A percentile compares a stretch with the other conserved stretches of the same genome.
Evolutionary conservation across 2,888 invertebrate genomes (phyloP).

Genomic region (Rhingia rostrata): DNA sequence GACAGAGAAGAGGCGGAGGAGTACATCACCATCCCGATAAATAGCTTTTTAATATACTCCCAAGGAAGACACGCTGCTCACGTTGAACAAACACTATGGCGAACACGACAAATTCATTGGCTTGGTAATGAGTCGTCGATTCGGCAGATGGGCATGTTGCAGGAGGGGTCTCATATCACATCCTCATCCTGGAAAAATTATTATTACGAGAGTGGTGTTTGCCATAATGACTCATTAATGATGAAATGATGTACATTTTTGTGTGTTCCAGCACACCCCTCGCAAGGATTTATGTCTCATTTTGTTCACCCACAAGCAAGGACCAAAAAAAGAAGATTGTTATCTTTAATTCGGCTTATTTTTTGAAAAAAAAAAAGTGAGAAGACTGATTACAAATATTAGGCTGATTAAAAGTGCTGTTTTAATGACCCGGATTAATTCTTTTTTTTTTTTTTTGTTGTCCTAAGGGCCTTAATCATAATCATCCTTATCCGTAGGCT

Average conservation of each 20-base stretch:
- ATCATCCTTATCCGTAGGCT: conserved; percentile 33
- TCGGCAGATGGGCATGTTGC: not conserved
- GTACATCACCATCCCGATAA: conserved; percentile 14
- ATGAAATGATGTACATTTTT: conserved; percentile 48
- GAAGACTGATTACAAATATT: conserved; percentile 50
- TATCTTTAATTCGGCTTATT: conserved; percentile 66
- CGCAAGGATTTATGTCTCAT: conserved; percentile 42
- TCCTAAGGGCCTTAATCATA: conserved; percentile 28
- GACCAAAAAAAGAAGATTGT: conserved; percentile 26
- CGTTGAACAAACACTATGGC: conserved; percentile 15
- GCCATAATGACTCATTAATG: conserved; percentile 68
- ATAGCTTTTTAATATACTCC: conserved; percentile 49
- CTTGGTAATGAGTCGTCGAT: conserved; percentile 32
- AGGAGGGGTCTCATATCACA: conserved; percentile 46
- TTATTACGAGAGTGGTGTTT: conserved; percentile 53
- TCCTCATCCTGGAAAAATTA: conserved; percentile 56
- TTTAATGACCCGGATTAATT: conserved; percentile 67
- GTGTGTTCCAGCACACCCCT: not conserved
- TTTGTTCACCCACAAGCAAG: conserved; percentile 9
- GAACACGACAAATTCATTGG: conserved; percentile 50
- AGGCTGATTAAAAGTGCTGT: conserved; percentile 60
- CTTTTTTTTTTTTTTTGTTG: conserved; percentile 13
- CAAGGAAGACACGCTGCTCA: conserved; percentile 13
- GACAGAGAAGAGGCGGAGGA: not conserved
- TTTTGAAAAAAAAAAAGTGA: conserved; percentile 23